phyloP scores from a whole-genome alignment of 1,140 invertebrate species.

The Eriocheir sinensis region DNA sequence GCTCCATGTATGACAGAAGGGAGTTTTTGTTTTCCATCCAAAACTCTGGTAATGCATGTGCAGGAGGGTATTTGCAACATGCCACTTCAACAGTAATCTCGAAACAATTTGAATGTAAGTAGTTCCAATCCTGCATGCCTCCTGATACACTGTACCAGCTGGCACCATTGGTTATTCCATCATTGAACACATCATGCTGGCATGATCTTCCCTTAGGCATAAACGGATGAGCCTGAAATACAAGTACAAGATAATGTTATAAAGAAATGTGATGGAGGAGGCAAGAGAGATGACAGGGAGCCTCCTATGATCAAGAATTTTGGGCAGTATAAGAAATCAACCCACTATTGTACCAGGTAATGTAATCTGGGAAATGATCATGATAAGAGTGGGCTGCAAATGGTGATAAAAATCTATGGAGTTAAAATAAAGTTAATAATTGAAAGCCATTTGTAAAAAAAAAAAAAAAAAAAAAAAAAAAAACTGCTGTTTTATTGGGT shows the following conservation, averaged over 20 bases:
- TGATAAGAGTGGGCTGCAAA: no score
- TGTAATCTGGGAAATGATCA: no score
- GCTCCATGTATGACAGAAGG: slow-evolving; percentile 92
- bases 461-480: no score
- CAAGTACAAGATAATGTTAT: neutral
- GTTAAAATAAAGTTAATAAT: no score
- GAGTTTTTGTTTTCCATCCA: slow-evolving; percentile 96
- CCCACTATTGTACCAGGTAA: no score
- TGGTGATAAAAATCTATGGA: no score
- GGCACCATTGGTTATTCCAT: slow-evolving; percentile 96
- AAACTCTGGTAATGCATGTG: slow-evolving; percentile 88
- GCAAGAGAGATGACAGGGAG: no score
- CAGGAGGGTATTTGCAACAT: slow-evolving; percentile 94
- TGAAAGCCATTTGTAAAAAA: no score
- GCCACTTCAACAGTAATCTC: slow-evolving; percentile 97
- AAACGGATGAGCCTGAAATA: slow-evolving; percentile 87
- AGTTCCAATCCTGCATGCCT: slow-evolving; percentile 99
- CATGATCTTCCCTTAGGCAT: slow-evolving; percentile 92
- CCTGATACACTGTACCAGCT: slow-evolving; percentile 94
- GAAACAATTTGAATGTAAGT: slow-evolving; percentile 94
- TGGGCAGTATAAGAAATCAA: no score
- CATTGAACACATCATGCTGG: slow-evolving; percentile 85
- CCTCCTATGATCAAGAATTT: neutral
- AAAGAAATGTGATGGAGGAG: no score
- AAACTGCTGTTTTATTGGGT: no score